Percentiles rank a stretch among this genome's conserved stretches.
Conservation (phyloP, 1,140 invertebrate species). For the Ceratina calcarata region DNA sequence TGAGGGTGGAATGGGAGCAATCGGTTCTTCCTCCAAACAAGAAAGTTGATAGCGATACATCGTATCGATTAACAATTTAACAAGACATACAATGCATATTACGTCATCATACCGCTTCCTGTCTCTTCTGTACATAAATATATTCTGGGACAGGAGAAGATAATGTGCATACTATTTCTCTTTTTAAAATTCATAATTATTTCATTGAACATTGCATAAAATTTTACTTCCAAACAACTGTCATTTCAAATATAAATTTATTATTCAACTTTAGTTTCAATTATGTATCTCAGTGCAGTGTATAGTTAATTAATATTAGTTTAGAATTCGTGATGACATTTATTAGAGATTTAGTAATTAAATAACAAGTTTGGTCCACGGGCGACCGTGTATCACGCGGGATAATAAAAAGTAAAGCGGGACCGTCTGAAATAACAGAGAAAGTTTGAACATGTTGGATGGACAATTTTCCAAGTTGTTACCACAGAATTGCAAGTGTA, state of each 20-base stretch:
- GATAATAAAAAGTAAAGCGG: too few species aligned
- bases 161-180: too few species aligned
- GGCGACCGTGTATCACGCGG: too few species aligned
- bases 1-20: too few species aligned
- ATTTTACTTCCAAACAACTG: background rate
- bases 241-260: background rate
- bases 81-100: too few species aligned
- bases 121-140: too few species aligned
- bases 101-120: too few species aligned
- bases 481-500: constrained; percentile 6
- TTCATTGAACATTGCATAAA: too few species aligned
- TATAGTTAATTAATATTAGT: background rate
- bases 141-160: too few species aligned
- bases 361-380: too few species aligned
- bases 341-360: too few species aligned
- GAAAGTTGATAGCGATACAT: constrained; percentile 10
- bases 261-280: background rate
- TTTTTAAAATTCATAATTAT: too few species aligned
- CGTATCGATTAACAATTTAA: background rate
- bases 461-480: constrained; percentile 24
- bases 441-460: background rate
- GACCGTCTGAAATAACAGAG: background rate
- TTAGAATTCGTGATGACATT: background rate
- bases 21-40: constrained; percentile 6
- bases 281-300: background rate